Evolutionary conservation across 2,888 invertebrate genomes (phyloP).

Genomic region (Bellardia pandia): DNA sequence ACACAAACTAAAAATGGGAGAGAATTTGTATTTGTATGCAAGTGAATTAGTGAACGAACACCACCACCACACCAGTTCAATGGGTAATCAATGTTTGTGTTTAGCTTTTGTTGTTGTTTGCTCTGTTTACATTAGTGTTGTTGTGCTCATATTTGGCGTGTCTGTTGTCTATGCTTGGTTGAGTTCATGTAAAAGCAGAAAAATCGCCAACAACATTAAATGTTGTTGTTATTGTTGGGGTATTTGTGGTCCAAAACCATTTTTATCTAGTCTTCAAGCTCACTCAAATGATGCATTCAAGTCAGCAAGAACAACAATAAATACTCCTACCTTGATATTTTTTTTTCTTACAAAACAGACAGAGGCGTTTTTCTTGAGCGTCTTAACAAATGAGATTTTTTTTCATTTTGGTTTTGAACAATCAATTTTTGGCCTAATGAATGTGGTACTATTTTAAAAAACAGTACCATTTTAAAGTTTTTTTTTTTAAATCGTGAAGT

Average conservation of each 20-base stretch:
- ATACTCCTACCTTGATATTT: too few relatives aligned
- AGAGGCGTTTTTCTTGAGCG: conserved; percentile 59
- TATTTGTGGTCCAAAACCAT: conserved; percentile 55
- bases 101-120: background rate
- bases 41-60: conserved; percentile 8
- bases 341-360: conserved; percentile 7
- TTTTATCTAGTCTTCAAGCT: conserved; percentile 55
- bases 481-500: too few relatives aligned
- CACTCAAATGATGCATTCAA: conserved; percentile 37
- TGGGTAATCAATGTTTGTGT: conserved; percentile 63
- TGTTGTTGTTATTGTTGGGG: background rate
- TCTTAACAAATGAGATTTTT: conserved; percentile 46
- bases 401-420: background rate
- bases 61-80: conserved; percentile 30
- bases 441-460: conserved; percentile 15
- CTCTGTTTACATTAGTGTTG: conserved; percentile 29
- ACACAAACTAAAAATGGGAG: conserved; percentile 11
- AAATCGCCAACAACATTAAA: conserved; percentile 11
- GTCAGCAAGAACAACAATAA: conserved; percentile 18
- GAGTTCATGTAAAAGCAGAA: conserved; percentile 54
- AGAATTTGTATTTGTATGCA: background rate
- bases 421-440: background rate
- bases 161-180: conserved; percentile 39
- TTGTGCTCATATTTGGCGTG: conserved; percentile 41
- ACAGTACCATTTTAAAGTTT: background rate